Evolutionary conservation across 2,113 vertebrate species (phyloP), one percentile per base, ranked within the genome.

Genomic region (Dipodomys spectabilis): DNA sequence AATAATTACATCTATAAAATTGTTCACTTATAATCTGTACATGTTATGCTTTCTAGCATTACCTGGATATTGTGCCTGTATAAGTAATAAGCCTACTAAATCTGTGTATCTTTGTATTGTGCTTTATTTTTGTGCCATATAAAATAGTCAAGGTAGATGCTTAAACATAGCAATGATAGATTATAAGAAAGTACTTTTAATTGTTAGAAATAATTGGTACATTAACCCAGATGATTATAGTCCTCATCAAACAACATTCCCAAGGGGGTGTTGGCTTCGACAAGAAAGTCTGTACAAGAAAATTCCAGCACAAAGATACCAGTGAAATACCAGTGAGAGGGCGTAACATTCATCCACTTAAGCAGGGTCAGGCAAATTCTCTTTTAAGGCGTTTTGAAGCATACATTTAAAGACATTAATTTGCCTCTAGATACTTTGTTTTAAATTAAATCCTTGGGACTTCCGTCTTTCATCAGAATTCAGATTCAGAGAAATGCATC

Each of bases 241-340:
- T 19, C 5, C 2, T 86, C 65, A 30, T 75, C 53, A 67, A 90
- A 57, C 7, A 82, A 5, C 1, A 27, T 67, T 75, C 1, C 49
- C 7, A 57, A 13, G 28, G 62, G 3, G 15, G 7, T 8, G n/a
- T 7, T 84, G 28, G 2, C 12, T 71, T 19, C 67, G 22, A 35
- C 25, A 83, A 45, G 4, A 30, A n/a, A 30, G 0, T n/a, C 16
- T 64, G 1, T 25, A 20, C 7, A 35, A 35, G 0, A 7, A 1
- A 30, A 20, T 2, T 6, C 27, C 3, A 65, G 68, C 16, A 79
- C 15, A n/a, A 80, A 39, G 39, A 39, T 39, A 39, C 39, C 35
- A 39, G 39, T 39, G 39, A 49, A 2, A 6, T 7, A 22, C 73
- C 2, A 53, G 5, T 68, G 35, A 8, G 27, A 10, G 7, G 2